These are phyloP conservation scores for Phainopepla nitens DNA, from an alignment of 2,113 vertebrate genomes.

Conservation along the genomic window DNA sequence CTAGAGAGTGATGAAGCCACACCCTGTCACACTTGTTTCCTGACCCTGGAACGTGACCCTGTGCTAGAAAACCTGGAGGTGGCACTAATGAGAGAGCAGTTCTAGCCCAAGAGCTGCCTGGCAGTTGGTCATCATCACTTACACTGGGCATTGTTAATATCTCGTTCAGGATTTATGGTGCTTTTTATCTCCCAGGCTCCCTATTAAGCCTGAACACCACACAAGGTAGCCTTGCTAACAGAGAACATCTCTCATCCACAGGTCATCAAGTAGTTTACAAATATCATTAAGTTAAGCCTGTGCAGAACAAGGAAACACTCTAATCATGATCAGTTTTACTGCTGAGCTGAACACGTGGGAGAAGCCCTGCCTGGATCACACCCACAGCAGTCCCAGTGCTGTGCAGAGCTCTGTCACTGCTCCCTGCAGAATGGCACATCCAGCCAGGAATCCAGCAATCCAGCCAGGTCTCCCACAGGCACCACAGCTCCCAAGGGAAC, in stretches of 20 bases:
- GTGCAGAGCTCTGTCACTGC: neutral
- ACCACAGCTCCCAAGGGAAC: neutral
- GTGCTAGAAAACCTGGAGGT: neutral
- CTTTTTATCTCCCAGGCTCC: neutral
- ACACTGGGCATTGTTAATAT: neutral
- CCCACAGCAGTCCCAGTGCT: neutral
- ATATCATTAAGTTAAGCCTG: neutral
- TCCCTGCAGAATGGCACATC: neutral
- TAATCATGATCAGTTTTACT: neutral
- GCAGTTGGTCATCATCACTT: neutral
- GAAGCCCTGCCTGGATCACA: neutral
- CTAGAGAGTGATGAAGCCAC: accelerated
- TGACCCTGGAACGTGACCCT: neutral
- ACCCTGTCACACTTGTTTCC: neutral
- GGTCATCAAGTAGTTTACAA: neutral
- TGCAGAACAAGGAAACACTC: neutral
- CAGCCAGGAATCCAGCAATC: neutral
- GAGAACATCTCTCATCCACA: neutral
- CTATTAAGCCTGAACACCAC: neutral
- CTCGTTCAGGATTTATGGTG: neutral
- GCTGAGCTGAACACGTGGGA: neutral
- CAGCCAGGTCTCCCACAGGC: neutral
- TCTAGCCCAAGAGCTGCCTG: neutral
- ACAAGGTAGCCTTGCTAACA: neutral
- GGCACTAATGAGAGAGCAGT: neutral